Evolutionary conservation across 2,797 vertebrate genomes (phyloP).

Genomic region (Enteromius thamalakanensis): DNA sequence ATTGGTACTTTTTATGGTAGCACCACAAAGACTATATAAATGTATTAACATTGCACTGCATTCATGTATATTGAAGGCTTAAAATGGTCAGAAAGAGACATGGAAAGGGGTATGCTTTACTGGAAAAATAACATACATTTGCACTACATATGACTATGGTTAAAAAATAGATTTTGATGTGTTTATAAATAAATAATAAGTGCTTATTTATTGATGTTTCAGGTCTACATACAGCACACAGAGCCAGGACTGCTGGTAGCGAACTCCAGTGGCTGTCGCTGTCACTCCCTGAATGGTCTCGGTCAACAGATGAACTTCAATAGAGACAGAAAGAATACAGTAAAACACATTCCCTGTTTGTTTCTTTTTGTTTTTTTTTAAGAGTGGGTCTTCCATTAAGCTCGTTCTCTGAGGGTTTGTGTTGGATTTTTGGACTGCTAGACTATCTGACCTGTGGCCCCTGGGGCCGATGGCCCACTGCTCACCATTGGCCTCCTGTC

Average conservation of each 20-base stretch:
- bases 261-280: slow-evolving; percentile 84
- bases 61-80: not conserved
- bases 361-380: slow-evolving; percentile 11
- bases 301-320: slow-evolving; percentile 88
- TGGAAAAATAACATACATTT: not conserved
- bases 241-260: slow-evolving; percentile 95
- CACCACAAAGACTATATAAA: not conserved
- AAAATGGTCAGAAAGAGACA: not conserved
- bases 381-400: slow-evolving; percentile 28
- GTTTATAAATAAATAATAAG: not conserved
- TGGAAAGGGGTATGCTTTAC: not conserved
- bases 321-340: slow-evolving; percentile 20
- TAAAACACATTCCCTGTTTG: slow-evolving; percentile 10
- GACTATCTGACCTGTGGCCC: not conserved
- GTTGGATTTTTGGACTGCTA: slow-evolving; percentile 4
- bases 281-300: slow-evolving; percentile 95
- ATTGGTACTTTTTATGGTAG: too few species aligned
- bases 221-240: slow-evolving; percentile 89
- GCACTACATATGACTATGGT: not conserved
- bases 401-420: slow-evolving; percentile 15
- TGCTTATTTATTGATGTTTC: not conserved
- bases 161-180: not conserved
- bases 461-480: not conserved
- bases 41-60: not conserved
- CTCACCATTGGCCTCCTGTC: slow-evolving; percentile 84